Conservation (phyloP, 2,797 vertebrate genomes). For the Hydrolagus colliei region DNA sequence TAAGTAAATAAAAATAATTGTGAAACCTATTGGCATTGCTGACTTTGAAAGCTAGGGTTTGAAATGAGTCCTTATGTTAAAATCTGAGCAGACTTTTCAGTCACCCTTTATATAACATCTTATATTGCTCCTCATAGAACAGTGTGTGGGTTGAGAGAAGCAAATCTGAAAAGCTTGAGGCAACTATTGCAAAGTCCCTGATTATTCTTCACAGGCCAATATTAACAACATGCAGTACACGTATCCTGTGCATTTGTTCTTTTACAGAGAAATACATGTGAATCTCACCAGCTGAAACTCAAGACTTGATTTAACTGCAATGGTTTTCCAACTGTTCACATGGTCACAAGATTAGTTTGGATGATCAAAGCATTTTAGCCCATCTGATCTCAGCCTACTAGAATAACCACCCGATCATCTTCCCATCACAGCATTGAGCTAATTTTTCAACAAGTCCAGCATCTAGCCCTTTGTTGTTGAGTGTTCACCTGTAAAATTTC, state of each 20-base stretch:
- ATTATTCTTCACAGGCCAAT: background rate
- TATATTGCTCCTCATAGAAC: background rate
- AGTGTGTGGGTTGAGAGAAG: background rate
- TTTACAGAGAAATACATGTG: background rate
- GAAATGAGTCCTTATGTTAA: background rate
- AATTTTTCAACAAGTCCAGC: background rate
- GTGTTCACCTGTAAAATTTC: background rate
- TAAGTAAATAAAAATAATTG: background rate
- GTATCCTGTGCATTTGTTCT: background rate
- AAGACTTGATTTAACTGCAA: background rate
- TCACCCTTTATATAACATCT: background rate
- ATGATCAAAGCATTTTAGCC: too few relatives aligned
- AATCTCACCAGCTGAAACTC: background rate
- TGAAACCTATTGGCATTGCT: background rate
- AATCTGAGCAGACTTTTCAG: background rate
- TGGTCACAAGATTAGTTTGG: too few relatives aligned
- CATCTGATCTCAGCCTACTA: too few relatives aligned
- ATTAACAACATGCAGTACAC: background rate
- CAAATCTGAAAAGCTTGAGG: too few relatives aligned
- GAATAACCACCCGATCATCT: too few relatives aligned
- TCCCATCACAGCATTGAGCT: too few relatives aligned
- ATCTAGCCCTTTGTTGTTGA: background rate
- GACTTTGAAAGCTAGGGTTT: background rate
- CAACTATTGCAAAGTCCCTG: background rate
- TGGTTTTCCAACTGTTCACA: too few relatives aligned